Evolutionary conservation across 1,140 invertebrate species (phyloP), one percentile per base, ranked within the genome.

Genomic region (Trypoxylus dichotomus): DNA sequence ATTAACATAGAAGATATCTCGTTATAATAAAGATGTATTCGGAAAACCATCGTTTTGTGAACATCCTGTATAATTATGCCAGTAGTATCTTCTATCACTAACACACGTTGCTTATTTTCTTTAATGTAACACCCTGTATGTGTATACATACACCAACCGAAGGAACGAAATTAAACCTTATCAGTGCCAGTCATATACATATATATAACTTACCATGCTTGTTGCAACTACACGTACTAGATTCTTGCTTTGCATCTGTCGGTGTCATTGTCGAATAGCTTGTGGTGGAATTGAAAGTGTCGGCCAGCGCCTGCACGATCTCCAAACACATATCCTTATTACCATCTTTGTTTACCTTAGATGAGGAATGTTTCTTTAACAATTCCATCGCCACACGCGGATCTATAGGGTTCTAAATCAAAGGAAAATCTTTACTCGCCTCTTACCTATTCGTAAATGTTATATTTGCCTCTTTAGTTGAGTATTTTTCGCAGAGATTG

Each of bases 241-340:
- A 47, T n/a, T 76, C 41, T 24, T 15, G 75, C 74, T 77, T 68
- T 32, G 73, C 25, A 2, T 81, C 79, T 2, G 10, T 0, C 74
- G 8, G 77, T 79, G 21, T 77, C 78, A 13, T 76, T 78, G 58
- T 76, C 77, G 47, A 58, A 74, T 68, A 77, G 60, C 29, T 47
- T 11, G 27, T 75, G 11, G 74, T 47, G 1, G 41, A 47, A 29
- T 80, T 81, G 15, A 82, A 78, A 3, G 81, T 82, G 41, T 83
- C 83, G 0, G 81, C 79, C 6, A 84, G 73, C 1, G 79, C 78
- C 19, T 80, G 80, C 0, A 82, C 81, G 19, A 84, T 80, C 68
- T 84, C 80, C 47, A 82, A 74, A 43, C 76, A 80, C 3, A 85
- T 54, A 13, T 81, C 83, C 25, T 82, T 83, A 5, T 37, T 37